phyloP scores from a whole-genome alignment of 1,140 invertebrate genomes.

The Mycetomoellerius zeteki region DNA sequence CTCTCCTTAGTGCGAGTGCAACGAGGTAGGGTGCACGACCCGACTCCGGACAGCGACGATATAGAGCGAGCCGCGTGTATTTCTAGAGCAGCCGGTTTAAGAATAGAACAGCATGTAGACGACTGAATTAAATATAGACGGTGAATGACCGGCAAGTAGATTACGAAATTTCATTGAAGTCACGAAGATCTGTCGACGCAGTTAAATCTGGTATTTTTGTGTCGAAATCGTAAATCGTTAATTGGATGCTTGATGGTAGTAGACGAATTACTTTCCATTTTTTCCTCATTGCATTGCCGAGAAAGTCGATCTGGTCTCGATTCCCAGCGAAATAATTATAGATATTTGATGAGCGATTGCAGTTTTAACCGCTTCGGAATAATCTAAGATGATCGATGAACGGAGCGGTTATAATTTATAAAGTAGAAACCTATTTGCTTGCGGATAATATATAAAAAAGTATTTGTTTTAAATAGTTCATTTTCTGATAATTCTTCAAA shows the following conservation, averaged over 20 bases:
- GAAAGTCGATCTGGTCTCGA: not conserved
- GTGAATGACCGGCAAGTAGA: constrained; percentile 81
- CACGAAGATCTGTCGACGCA: constrained; percentile 46
- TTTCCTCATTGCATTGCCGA: not conserved
- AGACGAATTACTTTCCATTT: not conserved
- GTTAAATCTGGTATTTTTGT: not conserved
- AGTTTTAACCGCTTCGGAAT: constrained; percentile 5
- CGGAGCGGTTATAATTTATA: not conserved
- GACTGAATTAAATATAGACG: constrained; percentile 84
- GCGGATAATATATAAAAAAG: not conserved
- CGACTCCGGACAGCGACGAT: constrained; percentile 52
- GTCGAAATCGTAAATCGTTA: constrained; percentile 1
- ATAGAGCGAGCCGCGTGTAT: constrained; percentile 76
- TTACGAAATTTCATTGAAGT: constrained; percentile 80
- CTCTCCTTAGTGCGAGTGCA: constrained; percentile 59
- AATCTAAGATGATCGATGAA: not conserved
- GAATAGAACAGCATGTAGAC: constrained; percentile 82
- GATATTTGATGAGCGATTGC: constrained; percentile 2
- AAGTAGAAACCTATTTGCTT: not conserved
- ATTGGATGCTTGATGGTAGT: not conserved
- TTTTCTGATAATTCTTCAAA: not conserved
- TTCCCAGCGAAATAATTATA: constrained; percentile 10
- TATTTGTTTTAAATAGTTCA: not conserved
- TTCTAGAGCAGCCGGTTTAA: constrained; percentile 83
- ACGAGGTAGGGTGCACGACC: constrained; percentile 74